phyloP scores from a whole-genome alignment of 2,113 vertebrate species.

The Elgaria multicarinata region DNA sequence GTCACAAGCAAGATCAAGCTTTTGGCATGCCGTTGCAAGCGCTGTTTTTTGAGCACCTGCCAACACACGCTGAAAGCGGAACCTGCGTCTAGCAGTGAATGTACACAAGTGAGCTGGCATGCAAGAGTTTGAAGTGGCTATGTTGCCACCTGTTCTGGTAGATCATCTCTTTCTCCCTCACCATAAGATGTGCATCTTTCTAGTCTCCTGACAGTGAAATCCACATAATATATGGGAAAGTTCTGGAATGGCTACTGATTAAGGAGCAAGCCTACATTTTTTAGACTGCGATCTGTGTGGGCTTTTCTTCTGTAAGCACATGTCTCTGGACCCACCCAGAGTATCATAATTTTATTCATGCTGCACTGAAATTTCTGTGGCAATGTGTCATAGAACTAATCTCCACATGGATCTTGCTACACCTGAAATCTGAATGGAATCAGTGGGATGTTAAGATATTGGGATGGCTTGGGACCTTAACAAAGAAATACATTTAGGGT shows the following conservation, averaged over 20 bases:
- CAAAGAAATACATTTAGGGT: not conserved
- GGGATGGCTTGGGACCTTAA: too few species aligned
- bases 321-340: not conserved
- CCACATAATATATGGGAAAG: not conserved
- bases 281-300: not conserved
- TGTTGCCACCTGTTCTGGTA: not conserved
- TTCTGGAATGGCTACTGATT: not conserved
- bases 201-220: not conserved
- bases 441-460: too few species aligned
- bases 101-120: not conserved
- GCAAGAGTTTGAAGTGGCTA: not conserved
- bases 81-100: not conserved
- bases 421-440: not conserved
- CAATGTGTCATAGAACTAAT: not conserved
- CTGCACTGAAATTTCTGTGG: not conserved
- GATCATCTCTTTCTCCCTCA: not conserved
- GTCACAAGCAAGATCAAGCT: not conserved
- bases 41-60: not conserved
- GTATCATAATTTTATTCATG: not conserved
- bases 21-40: too few species aligned
- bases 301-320: not conserved
- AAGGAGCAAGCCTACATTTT: not conserved
- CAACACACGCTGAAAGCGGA: not conserved
- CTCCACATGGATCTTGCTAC: not conserved
- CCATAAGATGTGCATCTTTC: not conserved